A percentile compares a stretch with the other conserved stretches of the same genome.
Conservation (phyloP, 2,113 vertebrate genomes). For the Agapornis roseicollis region DNA sequence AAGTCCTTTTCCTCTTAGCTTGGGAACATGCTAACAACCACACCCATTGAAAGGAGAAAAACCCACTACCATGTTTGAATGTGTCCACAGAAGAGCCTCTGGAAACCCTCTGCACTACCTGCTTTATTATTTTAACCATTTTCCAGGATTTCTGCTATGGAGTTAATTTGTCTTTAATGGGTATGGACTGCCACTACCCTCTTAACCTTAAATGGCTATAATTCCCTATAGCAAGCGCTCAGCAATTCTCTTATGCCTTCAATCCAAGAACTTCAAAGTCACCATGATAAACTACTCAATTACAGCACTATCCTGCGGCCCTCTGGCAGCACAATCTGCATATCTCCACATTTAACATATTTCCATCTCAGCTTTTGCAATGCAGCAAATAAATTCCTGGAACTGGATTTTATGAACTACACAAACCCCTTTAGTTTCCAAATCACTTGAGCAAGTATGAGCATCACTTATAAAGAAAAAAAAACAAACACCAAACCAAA, state of each 20-base stretch:
- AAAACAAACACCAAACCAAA: neutral
- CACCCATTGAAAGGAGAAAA: neutral
- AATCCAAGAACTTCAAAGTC: constrained; percentile 55
- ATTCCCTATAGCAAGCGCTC: neutral
- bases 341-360: constrained; percentile 48
- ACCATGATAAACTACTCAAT: constrained; percentile 27
- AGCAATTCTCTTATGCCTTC: constrained; percentile 13
- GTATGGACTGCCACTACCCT: neutral
- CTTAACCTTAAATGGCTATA: constrained; percentile 38
- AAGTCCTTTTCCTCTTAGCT: neutral
- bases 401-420: constrained; percentile 22
- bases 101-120: neutral
- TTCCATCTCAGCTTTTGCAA: constrained; percentile 38
- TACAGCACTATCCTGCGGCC: constrained; percentile 6
- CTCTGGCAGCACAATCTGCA: constrained; percentile 63
- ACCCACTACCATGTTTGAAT: neutral
- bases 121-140: neutral
- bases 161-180: constrained; percentile 8
- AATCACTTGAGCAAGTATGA: neutral
- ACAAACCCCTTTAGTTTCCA: neutral
- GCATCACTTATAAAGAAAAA: neutral
- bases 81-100: neutral
- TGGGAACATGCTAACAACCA: neutral
- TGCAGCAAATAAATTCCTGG: constrained; percentile 34
- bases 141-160: neutral